phyloP scores from a whole-genome alignment of 2,888 invertebrate genomes.

The Zaprionus bogoriensis region DNA sequence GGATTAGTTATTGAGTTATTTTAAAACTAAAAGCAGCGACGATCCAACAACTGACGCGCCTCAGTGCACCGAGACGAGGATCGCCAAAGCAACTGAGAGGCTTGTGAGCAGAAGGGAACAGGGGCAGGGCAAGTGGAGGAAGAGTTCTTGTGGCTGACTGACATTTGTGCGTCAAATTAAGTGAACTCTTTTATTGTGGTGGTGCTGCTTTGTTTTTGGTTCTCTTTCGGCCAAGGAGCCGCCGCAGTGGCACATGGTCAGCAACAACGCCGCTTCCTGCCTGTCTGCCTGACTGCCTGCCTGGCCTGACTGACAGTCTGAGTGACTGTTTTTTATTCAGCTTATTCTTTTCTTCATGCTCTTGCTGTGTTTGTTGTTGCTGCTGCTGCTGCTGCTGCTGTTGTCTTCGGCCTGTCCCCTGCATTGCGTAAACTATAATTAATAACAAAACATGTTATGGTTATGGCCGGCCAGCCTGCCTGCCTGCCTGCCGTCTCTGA shows the following conservation, averaged over 20 bases:
- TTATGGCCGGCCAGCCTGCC: constrained; percentile 70
- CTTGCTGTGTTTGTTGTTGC: constrained; percentile 25
- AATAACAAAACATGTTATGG: constrained; percentile 79
- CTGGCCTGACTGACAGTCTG: constrained; percentile 46
- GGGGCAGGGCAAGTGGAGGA: background rate
- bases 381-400: constrained; percentile 38
- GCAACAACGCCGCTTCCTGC: constrained; percentile 52
- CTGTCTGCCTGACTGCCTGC: constrained; percentile 37
- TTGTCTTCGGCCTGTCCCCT: constrained; percentile 75
- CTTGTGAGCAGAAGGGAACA: background rate
- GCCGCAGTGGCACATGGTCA: constrained; percentile 65
- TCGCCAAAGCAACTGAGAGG: background rate
- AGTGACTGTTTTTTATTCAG: constrained; percentile 46
- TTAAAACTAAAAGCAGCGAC: constrained; percentile 64
- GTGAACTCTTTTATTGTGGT: constrained; percentile 62
- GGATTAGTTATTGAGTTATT: constrained; percentile 78
- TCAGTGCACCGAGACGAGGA: constrained; percentile 36
- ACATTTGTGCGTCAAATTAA: constrained; percentile 78
- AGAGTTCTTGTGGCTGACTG: constrained; percentile 65
- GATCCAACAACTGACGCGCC: constrained; percentile 58
- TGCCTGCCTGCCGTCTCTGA: constrained; percentile 51
- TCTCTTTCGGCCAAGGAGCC: constrained; percentile 25
- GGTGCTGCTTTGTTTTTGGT: background rate
- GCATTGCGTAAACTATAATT: constrained; percentile 77
- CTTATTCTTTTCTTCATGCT: no score